These are phyloP conservation scores for Scarus forsteni DNA, from an alignment of 2,797 vertebrate species.

Conservation along the genomic window DNA sequence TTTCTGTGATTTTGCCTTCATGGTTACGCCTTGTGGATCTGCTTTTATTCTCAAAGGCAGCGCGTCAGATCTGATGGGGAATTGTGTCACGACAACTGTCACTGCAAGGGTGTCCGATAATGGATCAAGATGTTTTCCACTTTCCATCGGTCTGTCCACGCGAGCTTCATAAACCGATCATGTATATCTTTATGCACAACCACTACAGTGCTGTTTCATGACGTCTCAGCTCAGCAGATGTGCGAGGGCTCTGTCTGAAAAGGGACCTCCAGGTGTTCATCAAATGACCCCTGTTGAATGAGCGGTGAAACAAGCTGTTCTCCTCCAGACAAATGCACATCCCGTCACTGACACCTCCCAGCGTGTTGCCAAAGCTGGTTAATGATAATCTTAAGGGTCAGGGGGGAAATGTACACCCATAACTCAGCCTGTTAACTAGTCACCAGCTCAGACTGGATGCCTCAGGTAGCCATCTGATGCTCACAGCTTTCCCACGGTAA, in stretches of 20 bases:
- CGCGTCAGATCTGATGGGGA: background rate
- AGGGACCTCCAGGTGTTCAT: conserved; percentile 24
- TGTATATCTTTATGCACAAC: background rate
- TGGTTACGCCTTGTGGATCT: no score
- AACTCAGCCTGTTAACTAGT: background rate
- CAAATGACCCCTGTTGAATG: conserved; percentile 26
- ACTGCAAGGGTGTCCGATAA: conserved; percentile 42
- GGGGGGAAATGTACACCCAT: background rate
- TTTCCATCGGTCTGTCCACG: background rate
- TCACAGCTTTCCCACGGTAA: conserved; percentile 1
- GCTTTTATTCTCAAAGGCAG: background rate
- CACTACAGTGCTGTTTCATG: background rate
- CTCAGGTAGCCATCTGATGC: background rate
- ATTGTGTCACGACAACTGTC: conserved; percentile 26
- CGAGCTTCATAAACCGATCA: background rate
- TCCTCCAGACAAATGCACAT: background rate
- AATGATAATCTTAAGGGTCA: conserved; percentile 15
- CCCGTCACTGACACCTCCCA: background rate
- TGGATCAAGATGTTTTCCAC: conserved; percentile 15
- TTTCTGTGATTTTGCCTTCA: background rate
- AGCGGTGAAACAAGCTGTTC: background rate
- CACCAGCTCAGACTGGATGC: background rate
- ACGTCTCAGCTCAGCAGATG: background rate
- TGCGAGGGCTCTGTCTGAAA: conserved; percentile 5
- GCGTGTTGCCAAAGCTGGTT: background rate